Conservation (phyloP, 1,140 invertebrate species). For the Cyphomyrmex costatus region DNA sequence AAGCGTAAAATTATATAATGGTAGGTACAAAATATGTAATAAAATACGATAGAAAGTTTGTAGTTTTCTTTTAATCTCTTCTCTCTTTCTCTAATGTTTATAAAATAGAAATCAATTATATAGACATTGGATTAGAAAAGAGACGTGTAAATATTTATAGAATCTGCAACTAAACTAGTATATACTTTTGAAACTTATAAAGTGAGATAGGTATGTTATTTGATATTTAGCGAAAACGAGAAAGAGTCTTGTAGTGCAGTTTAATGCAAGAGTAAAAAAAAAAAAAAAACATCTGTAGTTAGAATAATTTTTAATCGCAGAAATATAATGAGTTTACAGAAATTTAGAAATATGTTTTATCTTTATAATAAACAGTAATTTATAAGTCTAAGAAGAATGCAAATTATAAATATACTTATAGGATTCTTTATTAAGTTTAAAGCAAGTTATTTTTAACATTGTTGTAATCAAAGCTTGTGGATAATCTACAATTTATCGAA, state of each 20-base stretch:
- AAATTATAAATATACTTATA: neutral
- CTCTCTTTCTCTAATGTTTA: neutral
- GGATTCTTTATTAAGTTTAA: neutral
- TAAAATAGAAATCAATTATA: neutral
- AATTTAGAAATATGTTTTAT: neutral
- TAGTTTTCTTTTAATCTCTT: neutral
- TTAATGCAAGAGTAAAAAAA: too few relatives aligned
- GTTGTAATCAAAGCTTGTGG: neutral
- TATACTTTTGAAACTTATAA: too few relatives aligned
- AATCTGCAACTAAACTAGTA: too few relatives aligned
- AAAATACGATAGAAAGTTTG: neutral
- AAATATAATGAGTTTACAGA: neutral
- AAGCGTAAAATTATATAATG: conserved; percentile 4
- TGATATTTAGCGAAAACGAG: too few relatives aligned
- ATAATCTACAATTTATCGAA: neutral
- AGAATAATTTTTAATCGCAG: neutral
- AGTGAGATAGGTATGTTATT: too few relatives aligned
- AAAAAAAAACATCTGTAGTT: neutral
- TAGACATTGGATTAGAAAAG: neutral
- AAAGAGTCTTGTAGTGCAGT: too few relatives aligned
- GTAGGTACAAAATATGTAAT: neutral
- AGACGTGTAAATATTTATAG: neutral
- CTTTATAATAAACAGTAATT: neutral
- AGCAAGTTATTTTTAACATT: conserved; percentile 1
- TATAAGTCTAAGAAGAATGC: neutral